phyloP scores from a whole-genome alignment of 2,797 vertebrate species.

The Microcaecilia unicolor region DNA sequence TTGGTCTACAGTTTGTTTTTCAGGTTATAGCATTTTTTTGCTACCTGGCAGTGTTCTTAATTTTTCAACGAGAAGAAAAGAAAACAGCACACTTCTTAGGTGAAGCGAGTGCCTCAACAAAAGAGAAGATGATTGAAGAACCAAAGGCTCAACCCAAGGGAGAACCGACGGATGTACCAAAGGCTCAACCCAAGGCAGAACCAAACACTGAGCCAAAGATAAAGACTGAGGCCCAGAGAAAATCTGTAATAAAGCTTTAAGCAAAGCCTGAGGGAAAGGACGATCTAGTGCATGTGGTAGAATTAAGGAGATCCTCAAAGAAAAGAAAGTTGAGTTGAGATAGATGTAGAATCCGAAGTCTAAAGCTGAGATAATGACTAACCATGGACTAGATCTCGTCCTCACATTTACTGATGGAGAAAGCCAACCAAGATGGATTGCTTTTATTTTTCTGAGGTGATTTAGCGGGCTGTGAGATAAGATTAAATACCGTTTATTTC shows the following conservation, averaged over 20 bases:
- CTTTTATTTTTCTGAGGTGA: too few relatives aligned
- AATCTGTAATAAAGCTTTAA: too few relatives aligned
- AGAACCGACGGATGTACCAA: neutral
- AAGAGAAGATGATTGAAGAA: neutral
- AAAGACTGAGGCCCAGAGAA: too few relatives aligned
- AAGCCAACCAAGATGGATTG: accelerated
- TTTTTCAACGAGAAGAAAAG: conserved; percentile 37
- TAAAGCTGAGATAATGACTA: conserved; percentile 4
- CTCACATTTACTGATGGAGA: accelerated
- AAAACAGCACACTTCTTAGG: neutral
- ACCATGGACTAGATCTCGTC: too few relatives aligned
- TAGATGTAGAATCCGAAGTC: conserved; percentile 16
- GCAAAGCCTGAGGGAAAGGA: accelerated
- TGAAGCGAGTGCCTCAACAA: neutral
- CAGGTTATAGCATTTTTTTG: conserved; percentile 37
- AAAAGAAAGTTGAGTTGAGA: conserved; percentile 10
- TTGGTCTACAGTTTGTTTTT: conserved; percentile 58
- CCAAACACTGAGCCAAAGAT: too few relatives aligned
- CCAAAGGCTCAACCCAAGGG: too few relatives aligned
- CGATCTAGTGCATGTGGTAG: too few relatives aligned
- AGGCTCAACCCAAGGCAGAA: too few relatives aligned
- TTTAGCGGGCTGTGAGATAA: too few relatives aligned
- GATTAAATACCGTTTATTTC: too few relatives aligned
- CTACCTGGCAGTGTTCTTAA: conserved; percentile 26
- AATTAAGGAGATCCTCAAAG: neutral